Percentiles rank a stretch among this genome's conserved stretches.
Conservation (phyloP, 2,888 invertebrate species). For the Oconnorella tubifera region DNA sequence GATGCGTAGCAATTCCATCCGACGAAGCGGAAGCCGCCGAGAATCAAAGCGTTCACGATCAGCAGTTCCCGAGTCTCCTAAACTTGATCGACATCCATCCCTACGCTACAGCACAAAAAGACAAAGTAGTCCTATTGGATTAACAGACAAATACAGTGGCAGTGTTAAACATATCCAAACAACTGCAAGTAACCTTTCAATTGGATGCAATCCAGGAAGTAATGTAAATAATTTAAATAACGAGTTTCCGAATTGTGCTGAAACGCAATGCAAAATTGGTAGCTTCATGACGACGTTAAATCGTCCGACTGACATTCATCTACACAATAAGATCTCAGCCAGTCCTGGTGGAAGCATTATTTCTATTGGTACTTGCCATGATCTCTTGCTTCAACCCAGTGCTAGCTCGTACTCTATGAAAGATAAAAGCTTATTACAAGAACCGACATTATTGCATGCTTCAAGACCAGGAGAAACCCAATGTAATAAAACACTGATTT, state of each 20-base stretch:
- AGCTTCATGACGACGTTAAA: no score
- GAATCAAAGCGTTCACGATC: conserved; percentile 5
- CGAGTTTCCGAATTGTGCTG: no score
- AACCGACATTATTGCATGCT: neutral
- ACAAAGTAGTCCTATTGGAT: neutral
- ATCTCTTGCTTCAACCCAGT: conserved; percentile 2
- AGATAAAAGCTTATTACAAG: neutral
- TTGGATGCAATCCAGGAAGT: neutral
- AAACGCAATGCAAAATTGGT: no score
- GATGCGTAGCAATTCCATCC: neutral
- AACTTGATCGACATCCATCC: conserved; percentile 13
- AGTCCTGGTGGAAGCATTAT: conserved; percentile 10
- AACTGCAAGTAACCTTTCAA: neutral
- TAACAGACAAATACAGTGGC: no score
- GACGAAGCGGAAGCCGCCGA: conserved; percentile 3
- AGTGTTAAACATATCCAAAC: neutral
- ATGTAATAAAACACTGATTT: neutral
- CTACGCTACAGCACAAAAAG: conserved; percentile 9
- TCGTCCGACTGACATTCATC: neutral
- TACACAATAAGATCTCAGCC: no score
- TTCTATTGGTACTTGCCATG: conserved; percentile 14
- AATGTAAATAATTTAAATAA: no score
- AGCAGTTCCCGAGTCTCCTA: conserved; percentile 1
- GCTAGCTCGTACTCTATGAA: neutral
- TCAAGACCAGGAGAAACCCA: no score